Evolutionary conservation across 2,797 vertebrate genomes (phyloP).

Genomic region (Graptemys geographica): DNA sequence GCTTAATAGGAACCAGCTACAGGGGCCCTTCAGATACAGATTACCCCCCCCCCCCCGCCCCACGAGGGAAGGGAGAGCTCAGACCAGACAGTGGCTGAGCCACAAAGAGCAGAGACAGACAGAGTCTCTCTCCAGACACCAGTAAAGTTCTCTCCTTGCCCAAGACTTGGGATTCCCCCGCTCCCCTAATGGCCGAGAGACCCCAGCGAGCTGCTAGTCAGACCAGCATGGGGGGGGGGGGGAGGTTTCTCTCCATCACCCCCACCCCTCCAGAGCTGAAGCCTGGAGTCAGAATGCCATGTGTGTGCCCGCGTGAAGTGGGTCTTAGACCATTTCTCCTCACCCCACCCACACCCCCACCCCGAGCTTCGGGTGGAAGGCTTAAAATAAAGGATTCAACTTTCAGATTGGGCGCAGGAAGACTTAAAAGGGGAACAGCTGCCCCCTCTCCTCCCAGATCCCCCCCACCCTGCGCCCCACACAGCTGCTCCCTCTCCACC

Average conservation of each 20-base stretch:
- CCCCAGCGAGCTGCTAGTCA: background rate
- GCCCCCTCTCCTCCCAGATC: too few relatives aligned
- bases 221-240: background rate
- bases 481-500: background rate
- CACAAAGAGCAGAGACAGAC: background rate
- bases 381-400: background rate
- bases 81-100: background rate
- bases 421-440: background rate
- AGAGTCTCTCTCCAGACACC: background rate
- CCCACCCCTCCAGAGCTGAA: background rate
- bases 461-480: background rate
- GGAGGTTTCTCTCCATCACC: background rate
- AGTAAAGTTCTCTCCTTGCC: background rate
- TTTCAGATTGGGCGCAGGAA: background rate
- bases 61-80: background rate
- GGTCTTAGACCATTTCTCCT: constrained; percentile 3
- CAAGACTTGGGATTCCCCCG: background rate
- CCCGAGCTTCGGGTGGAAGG: background rate
- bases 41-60: background rate
- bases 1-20: background rate
- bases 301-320: background rate
- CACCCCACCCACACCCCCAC: background rate
- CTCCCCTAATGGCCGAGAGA: background rate
- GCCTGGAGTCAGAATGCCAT: background rate
- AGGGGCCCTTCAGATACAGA: background rate